Conservation (phyloP, 30 jellyfish, hydroid and myxozoan genomes). For the Hydractinia symbiolongicarpus region DNA sequence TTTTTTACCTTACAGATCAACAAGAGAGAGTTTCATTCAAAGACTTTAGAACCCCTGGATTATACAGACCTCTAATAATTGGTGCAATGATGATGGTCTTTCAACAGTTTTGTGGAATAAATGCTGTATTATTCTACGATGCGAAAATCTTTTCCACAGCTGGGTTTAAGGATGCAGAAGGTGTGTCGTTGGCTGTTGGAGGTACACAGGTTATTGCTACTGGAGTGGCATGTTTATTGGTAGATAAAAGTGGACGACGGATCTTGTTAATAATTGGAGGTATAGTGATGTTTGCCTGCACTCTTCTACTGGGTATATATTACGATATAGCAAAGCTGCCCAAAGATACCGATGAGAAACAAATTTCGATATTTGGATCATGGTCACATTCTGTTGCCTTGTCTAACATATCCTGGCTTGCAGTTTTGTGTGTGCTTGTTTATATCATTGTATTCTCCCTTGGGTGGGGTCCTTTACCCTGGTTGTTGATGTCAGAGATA, state of each 20-base stretch:
- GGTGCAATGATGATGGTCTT: constrained; percentile 84
- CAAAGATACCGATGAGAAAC: background rate
- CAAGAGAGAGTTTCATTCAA: constrained; percentile 72
- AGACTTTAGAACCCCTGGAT: constrained; percentile 62
- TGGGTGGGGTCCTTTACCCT: constrained; percentile 99
- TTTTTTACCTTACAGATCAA: constrained; percentile 39
- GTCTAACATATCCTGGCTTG: constrained; percentile 70
- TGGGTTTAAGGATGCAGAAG: constrained; percentile 49
- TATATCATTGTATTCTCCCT: constrained; percentile 64
- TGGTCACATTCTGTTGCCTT: constrained; percentile 54
- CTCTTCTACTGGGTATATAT: constrained; percentile 63
- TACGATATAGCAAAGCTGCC: constrained; percentile 59
- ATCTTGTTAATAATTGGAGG: constrained; percentile 78
- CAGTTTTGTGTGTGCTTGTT: constrained; percentile 49
- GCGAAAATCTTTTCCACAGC: constrained; percentile 65
- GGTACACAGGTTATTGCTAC: constrained; percentile 78
- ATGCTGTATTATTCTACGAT: constrained; percentile 79
- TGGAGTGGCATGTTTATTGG: constrained; percentile 82
- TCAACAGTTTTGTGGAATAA: constrained; percentile 91
- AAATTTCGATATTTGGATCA: constrained; percentile 30
- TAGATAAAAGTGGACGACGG: constrained; percentile 87
- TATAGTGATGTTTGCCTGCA: constrained; percentile 76
- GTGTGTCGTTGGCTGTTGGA: constrained; percentile 55
- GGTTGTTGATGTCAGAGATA: constrained; percentile 95
- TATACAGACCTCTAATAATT: constrained; percentile 60